Conservation (phyloP, 1,140 invertebrate species). For the Drosophila erecta region DNA sequence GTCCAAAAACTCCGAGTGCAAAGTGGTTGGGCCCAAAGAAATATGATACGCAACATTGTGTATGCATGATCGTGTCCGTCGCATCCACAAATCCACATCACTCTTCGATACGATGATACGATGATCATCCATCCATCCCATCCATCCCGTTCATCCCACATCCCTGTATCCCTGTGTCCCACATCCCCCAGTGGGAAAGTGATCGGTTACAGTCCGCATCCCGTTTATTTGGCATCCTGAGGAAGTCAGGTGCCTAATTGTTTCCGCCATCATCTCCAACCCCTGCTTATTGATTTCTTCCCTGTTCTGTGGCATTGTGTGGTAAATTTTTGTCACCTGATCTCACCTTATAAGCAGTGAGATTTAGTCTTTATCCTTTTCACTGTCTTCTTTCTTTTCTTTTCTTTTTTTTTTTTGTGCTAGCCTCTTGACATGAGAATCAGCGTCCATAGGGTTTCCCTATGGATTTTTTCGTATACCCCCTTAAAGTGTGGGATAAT, state of each 20-base stretch:
- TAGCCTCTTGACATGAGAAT: slow-evolving; percentile 45
- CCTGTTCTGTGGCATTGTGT: slow-evolving; percentile 39
- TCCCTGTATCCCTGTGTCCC: not conserved
- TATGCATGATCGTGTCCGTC: slow-evolving; percentile 75
- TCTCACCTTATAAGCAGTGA: slow-evolving; percentile 63
- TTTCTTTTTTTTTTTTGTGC: slow-evolving; percentile 2
- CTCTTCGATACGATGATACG: slow-evolving; percentile 20
- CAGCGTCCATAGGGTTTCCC: slow-evolving; percentile 64
- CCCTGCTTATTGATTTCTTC: slow-evolving; percentile 66
- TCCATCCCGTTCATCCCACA: not conserved
- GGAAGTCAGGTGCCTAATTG: slow-evolving; percentile 82
- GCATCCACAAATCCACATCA: slow-evolving; percentile 29
- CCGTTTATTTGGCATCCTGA: slow-evolving; percentile 67
- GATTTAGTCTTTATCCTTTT: slow-evolving; percentile 11
- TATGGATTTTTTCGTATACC: slow-evolving; percentile 1
- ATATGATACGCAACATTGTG: slow-evolving; percentile 78
- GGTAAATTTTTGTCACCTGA: slow-evolving; percentile 78
- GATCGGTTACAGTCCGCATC: slow-evolving; percentile 67
- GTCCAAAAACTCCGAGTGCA: slow-evolving; percentile 10
- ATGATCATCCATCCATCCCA: slow-evolving; percentile 16
- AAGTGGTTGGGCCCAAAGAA: slow-evolving; percentile 45
- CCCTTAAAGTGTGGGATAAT: slow-evolving; percentile 18
- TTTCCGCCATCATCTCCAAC: slow-evolving; percentile 50
- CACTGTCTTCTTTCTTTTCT: not conserved
- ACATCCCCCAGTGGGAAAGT: slow-evolving; percentile 45